Base-by-base conservation (phyloP, 1,140 invertebrate species). In the Chelonus insularis region DNA sequence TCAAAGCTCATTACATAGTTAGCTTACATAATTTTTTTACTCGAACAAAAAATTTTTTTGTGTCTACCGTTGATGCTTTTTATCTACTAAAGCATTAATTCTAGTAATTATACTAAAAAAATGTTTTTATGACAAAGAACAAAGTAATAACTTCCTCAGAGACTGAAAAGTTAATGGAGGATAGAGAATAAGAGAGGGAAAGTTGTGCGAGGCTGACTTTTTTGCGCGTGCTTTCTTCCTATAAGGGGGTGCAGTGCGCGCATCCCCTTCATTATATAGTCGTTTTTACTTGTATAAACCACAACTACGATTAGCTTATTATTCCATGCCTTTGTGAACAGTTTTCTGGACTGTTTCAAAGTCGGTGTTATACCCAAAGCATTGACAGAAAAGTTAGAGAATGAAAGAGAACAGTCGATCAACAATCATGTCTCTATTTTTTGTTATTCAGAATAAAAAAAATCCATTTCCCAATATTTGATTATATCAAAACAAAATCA, bases 291-390 rank as follows among this genome's bases (percentile, higher is more conserved):
- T 1, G 9, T n/a, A 39, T n/a, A 39, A 39, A 39, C 36, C 36
- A n/a, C 41, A 43, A 43, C 65, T 73, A 71, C 72, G 72, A 72
- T 72, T 72, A 72, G 72, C 72, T 70, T 71, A 72, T 74, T 71
- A 74, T 74, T 72, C 66, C 57, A 48, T 60, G 65, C 61, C 69
- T 72, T 74, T 74, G 72, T 72, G 69, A 68, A 68, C 64, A 67
- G 57, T 68, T 65, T 60, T 64, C 25, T 51, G 45, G 60, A 56
- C 34, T 66, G 57, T 65, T 67, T 70, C 68, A 70, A 72, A 72
- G 69, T 64, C 65, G 9, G 20, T 23, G 23, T 23, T 48, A 23
- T 9, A 25, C 23, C 45, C n/a, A 11, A 23, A 18, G 20, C n/a
- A 48, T 7, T 25, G 29, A 58, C 2, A 12, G 12, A 48, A 58